Base-by-base conservation (phyloP, 2,113 vertebrate genomes). In the Neolamprologus cancellatus region DNA sequence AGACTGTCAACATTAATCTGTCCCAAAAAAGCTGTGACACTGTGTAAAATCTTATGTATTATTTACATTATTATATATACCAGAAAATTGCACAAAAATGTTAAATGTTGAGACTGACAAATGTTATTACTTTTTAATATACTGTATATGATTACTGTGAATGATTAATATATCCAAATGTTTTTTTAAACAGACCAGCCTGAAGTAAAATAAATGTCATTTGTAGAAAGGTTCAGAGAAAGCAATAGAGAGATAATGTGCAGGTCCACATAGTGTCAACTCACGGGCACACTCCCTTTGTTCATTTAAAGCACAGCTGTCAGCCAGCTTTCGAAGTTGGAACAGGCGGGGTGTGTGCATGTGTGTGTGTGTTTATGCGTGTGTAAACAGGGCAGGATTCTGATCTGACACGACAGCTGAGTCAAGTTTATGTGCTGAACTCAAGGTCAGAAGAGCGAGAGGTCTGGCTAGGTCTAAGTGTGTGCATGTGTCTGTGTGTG, bases 231-330 rank as follows among this genome's bases (percentile, higher is more conserved):
- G 84, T 44, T 91, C 41, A 53, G 82, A 81, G 78, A 57, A 64
- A 55, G 59, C 82, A 88, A 87, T 85, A 91, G 87, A 90, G 92
- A 91, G 83, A 86, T 93, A 93, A 92, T 92, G 87, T 91, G 86
- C 61, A 28, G 87, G 88, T 88, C 88, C 85, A 81, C 89, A 86
- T 87, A 84, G 87, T 91, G 93, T 93, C 91, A 93, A 91, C 84
- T 91, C 86, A 82, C 69, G 88, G 93, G 87, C 94, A 94, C 90
- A 90, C 94, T 93, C 94, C 92, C 91, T 95, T 95, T 95, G 94
- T 96, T 94, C 91, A 91, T 91, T 94, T 89, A 88, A 92, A 93
- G 92, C 91, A 91, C 95, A 96, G 95, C 95, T 96, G 94, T 94
- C 93, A 79, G 84, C 81, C 88, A 88, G 93, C 93, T 94, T 94